Conservation (phyloP, 2,797 vertebrate species). For the Margarornis squamiger region DNA sequence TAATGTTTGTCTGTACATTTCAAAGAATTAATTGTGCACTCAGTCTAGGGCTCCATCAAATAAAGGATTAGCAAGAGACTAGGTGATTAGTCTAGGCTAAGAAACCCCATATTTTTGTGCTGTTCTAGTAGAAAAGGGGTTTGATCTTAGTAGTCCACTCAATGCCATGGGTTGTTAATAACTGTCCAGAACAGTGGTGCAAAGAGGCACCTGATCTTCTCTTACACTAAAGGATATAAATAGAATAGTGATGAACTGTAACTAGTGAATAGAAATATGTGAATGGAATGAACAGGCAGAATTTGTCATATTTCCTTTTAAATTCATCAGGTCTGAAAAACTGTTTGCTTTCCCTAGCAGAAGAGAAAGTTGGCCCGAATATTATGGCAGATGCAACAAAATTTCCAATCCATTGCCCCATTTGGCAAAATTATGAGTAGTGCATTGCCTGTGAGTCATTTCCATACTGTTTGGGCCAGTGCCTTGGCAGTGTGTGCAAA, state of each 20-base stretch:
- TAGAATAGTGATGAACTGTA: not conserved
- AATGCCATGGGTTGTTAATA: not conserved
- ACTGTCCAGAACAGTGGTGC: not conserved
- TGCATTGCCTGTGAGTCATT: not conserved
- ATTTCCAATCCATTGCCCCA: not conserved
- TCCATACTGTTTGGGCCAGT: not conserved
- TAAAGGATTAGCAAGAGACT: not conserved
- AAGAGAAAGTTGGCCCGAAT: conserved; percentile 12
- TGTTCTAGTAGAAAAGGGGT: not conserved
- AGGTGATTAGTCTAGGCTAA: not conserved
- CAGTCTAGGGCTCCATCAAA: not conserved
- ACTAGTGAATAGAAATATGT: not conserved
- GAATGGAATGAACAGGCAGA: not conserved
- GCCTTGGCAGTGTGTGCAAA: not conserved
- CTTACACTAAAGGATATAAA: not conserved
- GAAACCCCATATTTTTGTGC: not conserved
- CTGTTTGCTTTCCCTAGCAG: not conserved
- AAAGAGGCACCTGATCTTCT: not conserved
- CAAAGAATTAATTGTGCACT: not conserved
- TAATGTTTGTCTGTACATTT: not conserved
- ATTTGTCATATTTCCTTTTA: not conserved
- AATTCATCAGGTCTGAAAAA: not conserved
- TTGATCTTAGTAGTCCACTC: not conserved
- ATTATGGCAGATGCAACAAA: not conserved
- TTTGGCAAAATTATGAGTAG: not conserved